A percentile compares a stretch with the other conserved stretches of the same genome.
Conservation (phyloP, 2,888 invertebrate species). For the Agelastica alni region DNA sequence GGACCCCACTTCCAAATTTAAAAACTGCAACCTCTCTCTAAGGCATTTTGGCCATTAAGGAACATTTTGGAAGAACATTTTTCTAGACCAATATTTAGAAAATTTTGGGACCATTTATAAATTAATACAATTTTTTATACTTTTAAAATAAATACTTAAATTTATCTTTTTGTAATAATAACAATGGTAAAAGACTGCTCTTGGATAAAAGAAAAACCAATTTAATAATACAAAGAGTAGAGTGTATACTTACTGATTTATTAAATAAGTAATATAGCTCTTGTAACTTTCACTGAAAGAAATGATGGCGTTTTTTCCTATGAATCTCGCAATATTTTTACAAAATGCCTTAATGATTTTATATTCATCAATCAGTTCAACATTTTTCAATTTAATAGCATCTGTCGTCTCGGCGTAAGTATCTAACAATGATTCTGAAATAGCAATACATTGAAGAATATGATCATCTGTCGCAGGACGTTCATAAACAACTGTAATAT, state of each 20-base stretch:
- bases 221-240: too few relatives aligned
- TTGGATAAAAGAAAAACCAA: too few relatives aligned
- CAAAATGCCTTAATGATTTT: slow-evolving; percentile 40
- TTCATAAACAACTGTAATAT: slow-evolving; percentile 8
- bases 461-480: slow-evolving; percentile 5
- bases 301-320: slow-evolving; percentile 47
- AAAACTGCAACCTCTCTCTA: too few relatives aligned
- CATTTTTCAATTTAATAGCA: slow-evolving; percentile 37
- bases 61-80: too few relatives aligned
- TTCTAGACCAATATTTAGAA: too few relatives aligned
- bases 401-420: slow-evolving; percentile 39
- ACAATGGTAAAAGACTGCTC: too few relatives aligned
- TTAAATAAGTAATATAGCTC: slow-evolving; percentile 47
- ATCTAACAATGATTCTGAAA: too few relatives aligned
- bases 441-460: not conserved
- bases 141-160: slow-evolving; percentile 1
- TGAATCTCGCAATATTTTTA: slow-evolving; percentile 48
- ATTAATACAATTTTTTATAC: too few relatives aligned
- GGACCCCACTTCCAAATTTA: too few relatives aligned
- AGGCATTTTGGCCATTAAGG: too few relatives aligned
- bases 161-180: not conserved
- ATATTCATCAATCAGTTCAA: slow-evolving; percentile 41
- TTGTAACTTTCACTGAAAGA: slow-evolving; percentile 48
- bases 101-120: too few relatives aligned
- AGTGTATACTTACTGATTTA: slow-evolving; percentile 45